phyloP scores from a whole-genome alignment of 2,113 vertebrate genomes.

The Natator depressus region DNA sequence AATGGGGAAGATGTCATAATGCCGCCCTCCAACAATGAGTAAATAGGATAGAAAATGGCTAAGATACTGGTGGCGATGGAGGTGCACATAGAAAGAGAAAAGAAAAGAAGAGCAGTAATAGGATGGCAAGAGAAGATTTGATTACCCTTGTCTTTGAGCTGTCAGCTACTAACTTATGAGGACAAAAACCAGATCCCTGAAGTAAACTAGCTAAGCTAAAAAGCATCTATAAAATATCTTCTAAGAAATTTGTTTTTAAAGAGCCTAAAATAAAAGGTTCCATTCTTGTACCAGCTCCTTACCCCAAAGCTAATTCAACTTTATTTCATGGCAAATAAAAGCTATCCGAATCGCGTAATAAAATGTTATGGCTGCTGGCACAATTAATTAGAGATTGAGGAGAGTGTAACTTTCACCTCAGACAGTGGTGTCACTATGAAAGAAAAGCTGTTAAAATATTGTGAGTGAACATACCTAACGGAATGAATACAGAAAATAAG shows the following conservation, averaged over 20 bases:
- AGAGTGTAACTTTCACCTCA: constrained; percentile 66
- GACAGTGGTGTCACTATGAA: constrained; percentile 50
- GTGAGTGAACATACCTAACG: neutral
- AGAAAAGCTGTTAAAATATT: constrained; percentile 58
- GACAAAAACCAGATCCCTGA: neutral
- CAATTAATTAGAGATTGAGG: constrained; percentile 73
- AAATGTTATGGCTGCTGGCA: constrained; percentile 69
- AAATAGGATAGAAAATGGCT: neutral
- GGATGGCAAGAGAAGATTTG: neutral
- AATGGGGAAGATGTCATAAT: neutral
- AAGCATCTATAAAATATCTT: constrained; percentile 40
- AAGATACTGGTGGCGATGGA: neutral
- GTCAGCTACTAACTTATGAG: neutral
- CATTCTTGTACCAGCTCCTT: constrained; percentile 38
- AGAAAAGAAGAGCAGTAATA: too few species aligned
- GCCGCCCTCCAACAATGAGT: accelerated
- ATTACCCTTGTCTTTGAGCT: neutral
- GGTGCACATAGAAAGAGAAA: accelerated
- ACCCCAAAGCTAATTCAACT: constrained; percentile 65
- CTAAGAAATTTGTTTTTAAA: constrained; percentile 63
- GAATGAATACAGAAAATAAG: constrained; percentile 40
- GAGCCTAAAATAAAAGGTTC: constrained; percentile 66
- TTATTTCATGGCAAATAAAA: constrained; percentile 72
- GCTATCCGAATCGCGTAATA: constrained; percentile 69
- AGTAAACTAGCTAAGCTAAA: constrained; percentile 7